Evolutionary conservation across 2,888 invertebrate genomes (phyloP).

Genomic region (Alloplasta piceator): DNA sequence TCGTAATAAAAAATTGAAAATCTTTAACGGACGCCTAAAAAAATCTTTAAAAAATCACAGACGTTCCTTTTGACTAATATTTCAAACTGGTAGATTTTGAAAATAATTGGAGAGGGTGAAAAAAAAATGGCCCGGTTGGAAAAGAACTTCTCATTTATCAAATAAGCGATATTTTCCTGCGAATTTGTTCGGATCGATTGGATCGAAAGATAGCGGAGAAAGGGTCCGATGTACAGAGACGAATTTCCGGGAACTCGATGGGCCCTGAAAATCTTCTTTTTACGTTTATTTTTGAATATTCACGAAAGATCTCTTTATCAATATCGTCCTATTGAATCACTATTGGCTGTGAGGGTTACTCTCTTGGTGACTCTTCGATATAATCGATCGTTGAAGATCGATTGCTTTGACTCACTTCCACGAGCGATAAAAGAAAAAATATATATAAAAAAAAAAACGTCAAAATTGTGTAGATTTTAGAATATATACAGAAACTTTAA

Average conservation of each 20-base stretch:
- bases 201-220: slow-evolving; percentile 13
- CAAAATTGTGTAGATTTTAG: slow-evolving; percentile 55
- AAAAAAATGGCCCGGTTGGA: too few relatives aligned
- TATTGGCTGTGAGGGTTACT: slow-evolving; percentile 76
- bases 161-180: slow-evolving; percentile 9
- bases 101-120: too few relatives aligned
- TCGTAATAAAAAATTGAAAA: too few relatives aligned
- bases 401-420: slow-evolving; percentile 74
- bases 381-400: slow-evolving; percentile 62
- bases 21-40: too few relatives aligned
- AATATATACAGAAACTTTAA: slow-evolving; percentile 36
- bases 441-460: slow-evolving; percentile 46
- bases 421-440: slow-evolving; percentile 65
- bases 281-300: slow-evolving; percentile 63
- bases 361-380: slow-evolving; percentile 67
- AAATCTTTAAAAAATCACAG: too few relatives aligned
- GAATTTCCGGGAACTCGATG: slow-evolving; percentile 67
- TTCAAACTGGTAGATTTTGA: too few relatives aligned
- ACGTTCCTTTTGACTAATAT: too few relatives aligned
- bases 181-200: slow-evolving; percentile 14
- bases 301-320: slow-evolving; percentile 74
- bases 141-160: slow-evolving; percentile 3
- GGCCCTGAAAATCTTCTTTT: slow-evolving; percentile 42
- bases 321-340: slow-evolving; percentile 70
- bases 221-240: slow-evolving; percentile 21